Base-by-base conservation (phyloP, 2,888 invertebrate species). In the Bombylius major region DNA sequence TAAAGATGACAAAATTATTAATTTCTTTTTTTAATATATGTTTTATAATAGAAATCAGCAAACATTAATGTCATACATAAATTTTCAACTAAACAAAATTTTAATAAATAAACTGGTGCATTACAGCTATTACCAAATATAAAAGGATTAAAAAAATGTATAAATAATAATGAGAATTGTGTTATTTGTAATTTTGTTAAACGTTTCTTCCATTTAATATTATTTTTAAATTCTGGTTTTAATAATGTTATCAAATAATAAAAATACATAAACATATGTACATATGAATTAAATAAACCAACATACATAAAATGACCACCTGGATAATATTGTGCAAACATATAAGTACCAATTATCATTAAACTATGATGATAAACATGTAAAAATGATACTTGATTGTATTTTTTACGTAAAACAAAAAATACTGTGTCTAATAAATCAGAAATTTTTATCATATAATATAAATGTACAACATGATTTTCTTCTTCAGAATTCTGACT, bases 221-320 rank as follows among this genome's bases (percentile, higher is more conserved):
- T 84, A 56, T 83, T 76, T 65, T 84, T 84, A 67, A 83, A 79
- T 50, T 78, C 77, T 0, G 86, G 85, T 50, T 84, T 78, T 56
- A 82, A 75, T 1, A 87, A 86, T 0, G 87, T 79, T 59, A 86
- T 64, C 5, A 88, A 77, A 67, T 90, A 93, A 70, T 93, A 89
- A 0, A 78, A 73, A 67, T 93, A 93, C 92, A 94, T 93, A 32
- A 90, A 72, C 3, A 82, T 70, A 66, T 94, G 93, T 0, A 93
- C 87, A 57, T 87, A 79, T 0, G 81, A 78, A 69, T 93, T 93
- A 55, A 89, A 72, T 5, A 84, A 68, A 2, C 88, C 87, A 53
- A 88, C 75, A 58, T 80, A 74, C 7, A 80, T 75, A 0, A 79
- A 80, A 65, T 86, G 84, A 1, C 87, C 87, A 60, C 85, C 81